These are phyloP conservation scores for Ochropleura plecta DNA, from an alignment of 2,888 invertebrate species.

Conservation along the genomic window DNA sequence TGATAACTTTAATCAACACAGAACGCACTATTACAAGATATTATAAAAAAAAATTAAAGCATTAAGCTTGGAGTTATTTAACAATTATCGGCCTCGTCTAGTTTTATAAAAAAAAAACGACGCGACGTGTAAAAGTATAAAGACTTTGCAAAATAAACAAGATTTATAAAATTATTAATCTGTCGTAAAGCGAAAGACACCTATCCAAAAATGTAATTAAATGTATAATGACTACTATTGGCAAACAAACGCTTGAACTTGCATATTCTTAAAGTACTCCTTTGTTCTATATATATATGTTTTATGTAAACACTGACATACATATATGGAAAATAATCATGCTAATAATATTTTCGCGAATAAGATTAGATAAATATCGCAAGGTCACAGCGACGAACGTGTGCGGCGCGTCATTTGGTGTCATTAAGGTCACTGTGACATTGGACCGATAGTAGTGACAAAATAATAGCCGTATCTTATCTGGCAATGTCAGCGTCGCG, in stretches of 20 bases:
- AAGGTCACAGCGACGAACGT: slow-evolving; percentile 85
- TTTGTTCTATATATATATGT: slow-evolving; percentile 51
- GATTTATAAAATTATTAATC: background rate
- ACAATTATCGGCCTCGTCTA: background rate
- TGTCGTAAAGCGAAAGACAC: background rate
- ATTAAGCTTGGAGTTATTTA: background rate
- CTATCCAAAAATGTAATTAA: slow-evolving; percentile 10
- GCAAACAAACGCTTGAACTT: slow-evolving; percentile 39
- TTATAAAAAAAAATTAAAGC: background rate
- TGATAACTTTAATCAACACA: background rate
- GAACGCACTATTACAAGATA: background rate
- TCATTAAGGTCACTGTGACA: slow-evolving; percentile 91
- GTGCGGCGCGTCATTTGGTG: slow-evolving; percentile 87
- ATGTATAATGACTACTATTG: slow-evolving; percentile 8
- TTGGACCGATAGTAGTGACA: slow-evolving; percentile 88
- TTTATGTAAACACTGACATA: slow-evolving; percentile 61
- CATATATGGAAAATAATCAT: slow-evolving; percentile 74
- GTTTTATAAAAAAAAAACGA: too few relatives aligned
- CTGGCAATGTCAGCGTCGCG: slow-evolving; percentile 88
- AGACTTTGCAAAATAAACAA: too few relatives aligned
- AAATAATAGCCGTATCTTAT: slow-evolving; percentile 90
- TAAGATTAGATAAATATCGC: slow-evolving; percentile 89
- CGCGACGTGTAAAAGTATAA: too few relatives aligned
- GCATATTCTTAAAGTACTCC: slow-evolving; percentile 29
- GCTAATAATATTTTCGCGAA: slow-evolving; percentile 82